Percentiles rank a stretch among this genome's conserved stretches.
Conservation (phyloP, 2,888 invertebrate genomes). For the Coelinius sp. region DNA sequence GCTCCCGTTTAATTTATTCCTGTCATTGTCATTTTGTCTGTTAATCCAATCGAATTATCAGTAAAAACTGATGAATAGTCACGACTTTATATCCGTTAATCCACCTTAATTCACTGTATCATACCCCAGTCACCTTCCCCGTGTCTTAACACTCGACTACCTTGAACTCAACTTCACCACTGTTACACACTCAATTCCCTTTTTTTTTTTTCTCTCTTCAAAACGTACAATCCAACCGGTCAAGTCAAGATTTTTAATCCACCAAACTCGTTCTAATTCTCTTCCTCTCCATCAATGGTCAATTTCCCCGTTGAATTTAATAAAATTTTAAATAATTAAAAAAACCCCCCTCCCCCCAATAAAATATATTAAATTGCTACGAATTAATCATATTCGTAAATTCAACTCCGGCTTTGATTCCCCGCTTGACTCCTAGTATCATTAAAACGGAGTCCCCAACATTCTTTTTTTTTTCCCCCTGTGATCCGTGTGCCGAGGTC, state of each 20-base stretch:
- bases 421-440: not conserved
- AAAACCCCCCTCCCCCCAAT: not conserved
- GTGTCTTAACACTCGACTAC: constrained; percentile 1
- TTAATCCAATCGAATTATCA: no score
- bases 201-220: not conserved
- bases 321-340: no score
- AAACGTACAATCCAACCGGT: not conserved
- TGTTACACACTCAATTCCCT: not conserved
- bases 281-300: not conserved
- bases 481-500: constrained; percentile 38
- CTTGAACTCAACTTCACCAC: constrained; percentile 17
- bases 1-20: no score
- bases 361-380: not conserved
- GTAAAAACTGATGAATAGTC: not conserved
- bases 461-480: not conserved
- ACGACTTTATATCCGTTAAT: not conserved
- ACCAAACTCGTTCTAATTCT: not conserved
- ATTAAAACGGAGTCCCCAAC: not conserved
- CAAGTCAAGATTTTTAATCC: not conserved
- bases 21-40: no score
- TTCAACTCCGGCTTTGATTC: not conserved
- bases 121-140: not conserved
- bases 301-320: no score
- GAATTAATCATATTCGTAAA: constrained; percentile 12
- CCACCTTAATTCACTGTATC: not conserved